phyloP scores from a whole-genome alignment of 2,113 vertebrate genomes.

The Brienomyrus longianalis region DNA sequence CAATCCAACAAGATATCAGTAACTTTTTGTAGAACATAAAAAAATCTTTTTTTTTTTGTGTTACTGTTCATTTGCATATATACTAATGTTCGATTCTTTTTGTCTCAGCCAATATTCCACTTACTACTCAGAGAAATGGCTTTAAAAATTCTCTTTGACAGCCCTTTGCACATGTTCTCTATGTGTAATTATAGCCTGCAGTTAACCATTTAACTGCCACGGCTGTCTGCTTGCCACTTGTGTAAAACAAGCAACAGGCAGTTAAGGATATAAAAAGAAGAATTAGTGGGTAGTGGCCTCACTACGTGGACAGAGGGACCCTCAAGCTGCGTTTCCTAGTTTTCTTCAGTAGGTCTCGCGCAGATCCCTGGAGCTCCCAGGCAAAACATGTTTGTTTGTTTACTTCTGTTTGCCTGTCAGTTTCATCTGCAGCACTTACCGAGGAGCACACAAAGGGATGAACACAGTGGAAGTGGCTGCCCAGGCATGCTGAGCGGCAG shows the following conservation, averaged over 20 bases:
- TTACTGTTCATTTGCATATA: background rate
- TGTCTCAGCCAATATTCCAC: background rate
- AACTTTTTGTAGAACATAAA: background rate
- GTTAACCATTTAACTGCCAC: background rate
- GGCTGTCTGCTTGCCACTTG: background rate
- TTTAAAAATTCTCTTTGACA: background rate
- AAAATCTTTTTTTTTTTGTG: background rate
- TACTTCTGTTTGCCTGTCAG: background rate
- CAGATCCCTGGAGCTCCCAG: background rate
- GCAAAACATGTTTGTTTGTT: background rate
- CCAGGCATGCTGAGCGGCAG: background rate
- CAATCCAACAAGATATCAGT: background rate
- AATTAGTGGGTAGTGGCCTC: background rate
- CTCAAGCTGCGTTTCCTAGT: background rate
- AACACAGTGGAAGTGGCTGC: background rate
- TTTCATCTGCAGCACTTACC: background rate
- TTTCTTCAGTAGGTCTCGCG: background rate
- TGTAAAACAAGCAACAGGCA: background rate
- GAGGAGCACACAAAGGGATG: background rate
- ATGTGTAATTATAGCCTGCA: background rate
- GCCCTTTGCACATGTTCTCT: background rate
- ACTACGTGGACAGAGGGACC: background rate
- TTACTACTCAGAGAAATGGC: background rate
- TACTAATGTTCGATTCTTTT: background rate
- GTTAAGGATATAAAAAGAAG: background rate